Conservation (phyloP, 1,140 invertebrate genomes). For the Rhagoletis pomonella region DNA sequence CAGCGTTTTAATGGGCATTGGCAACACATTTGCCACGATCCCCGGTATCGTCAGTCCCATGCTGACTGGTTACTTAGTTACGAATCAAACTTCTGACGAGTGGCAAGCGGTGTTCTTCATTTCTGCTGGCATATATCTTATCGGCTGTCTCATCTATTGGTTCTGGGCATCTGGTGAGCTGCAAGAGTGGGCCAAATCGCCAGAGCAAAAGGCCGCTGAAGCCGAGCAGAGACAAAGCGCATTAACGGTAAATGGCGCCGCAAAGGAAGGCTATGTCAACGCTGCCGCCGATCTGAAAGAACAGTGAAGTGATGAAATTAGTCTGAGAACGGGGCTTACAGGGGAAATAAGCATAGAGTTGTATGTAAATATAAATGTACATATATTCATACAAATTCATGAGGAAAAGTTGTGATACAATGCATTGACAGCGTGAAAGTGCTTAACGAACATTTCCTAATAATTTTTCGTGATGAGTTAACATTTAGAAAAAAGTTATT, state of each 20-base stretch:
- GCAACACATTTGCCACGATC: slow-evolving; percentile 90
- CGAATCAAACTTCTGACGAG: slow-evolving; percentile 81
- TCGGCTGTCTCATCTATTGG: slow-evolving; percentile 86
- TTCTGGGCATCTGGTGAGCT: slow-evolving; percentile 86
- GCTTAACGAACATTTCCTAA: neutral
- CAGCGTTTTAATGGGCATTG: slow-evolving; percentile 89
- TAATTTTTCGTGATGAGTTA: neutral
- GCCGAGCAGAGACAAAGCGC: neutral
- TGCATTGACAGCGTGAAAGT: neutral
- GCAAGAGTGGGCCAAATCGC: slow-evolving; percentile 83
- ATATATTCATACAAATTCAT: neutral
- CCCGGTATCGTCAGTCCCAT: slow-evolving; percentile 90
- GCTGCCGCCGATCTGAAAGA: slow-evolving; percentile 34
- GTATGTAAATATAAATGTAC: neutral
- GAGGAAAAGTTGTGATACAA: slow-evolving; percentile 22
- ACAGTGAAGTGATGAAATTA: neutral
- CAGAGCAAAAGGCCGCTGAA: slow-evolving; percentile 59
- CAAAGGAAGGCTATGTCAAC: slow-evolving; percentile 22
- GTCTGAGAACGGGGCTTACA: neutral
- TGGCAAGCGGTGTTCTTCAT: slow-evolving; percentile 92
- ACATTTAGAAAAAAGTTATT: neutral
- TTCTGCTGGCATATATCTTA: slow-evolving; percentile 83
- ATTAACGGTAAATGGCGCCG: neutral
- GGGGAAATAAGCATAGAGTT: neutral
- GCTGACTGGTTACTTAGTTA: slow-evolving; percentile 85